These are phyloP conservation scores for Calonectris borealis DNA, from an alignment of 2,113 vertebrate genomes.

Conservation along the genomic window DNA sequence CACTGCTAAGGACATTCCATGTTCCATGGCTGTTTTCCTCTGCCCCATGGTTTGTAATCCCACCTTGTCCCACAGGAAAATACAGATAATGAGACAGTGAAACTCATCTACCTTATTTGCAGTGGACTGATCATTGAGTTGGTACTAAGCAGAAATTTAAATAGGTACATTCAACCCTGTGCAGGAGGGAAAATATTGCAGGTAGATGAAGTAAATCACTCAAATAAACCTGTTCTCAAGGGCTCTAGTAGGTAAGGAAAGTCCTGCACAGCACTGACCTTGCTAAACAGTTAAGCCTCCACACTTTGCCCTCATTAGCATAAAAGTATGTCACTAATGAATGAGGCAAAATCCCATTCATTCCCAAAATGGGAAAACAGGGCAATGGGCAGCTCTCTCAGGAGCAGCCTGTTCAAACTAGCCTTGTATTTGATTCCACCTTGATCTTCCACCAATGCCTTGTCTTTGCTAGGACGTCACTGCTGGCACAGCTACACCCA, in stretches of 20 bases:
- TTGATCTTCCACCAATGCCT: too few species aligned
- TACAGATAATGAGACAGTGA: neutral
- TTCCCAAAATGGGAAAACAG: neutral
- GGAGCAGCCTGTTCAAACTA: neutral
- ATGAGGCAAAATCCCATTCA: neutral
- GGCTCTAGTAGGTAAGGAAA: neutral
- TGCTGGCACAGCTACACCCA: neutral
- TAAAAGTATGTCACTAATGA: neutral
- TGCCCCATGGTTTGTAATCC: neutral
- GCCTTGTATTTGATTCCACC: neutral
- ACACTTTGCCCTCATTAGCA: neutral
- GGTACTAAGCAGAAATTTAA: neutral
- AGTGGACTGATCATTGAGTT: neutral
- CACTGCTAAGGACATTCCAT: neutral
- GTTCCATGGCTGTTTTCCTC: neutral
- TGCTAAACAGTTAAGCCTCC: neutral
- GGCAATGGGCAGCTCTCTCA: neutral
- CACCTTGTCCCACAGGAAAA: neutral
- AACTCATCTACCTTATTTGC: neutral
- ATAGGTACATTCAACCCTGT: neutral
- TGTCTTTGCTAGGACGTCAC: neutral
- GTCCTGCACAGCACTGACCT: neutral
- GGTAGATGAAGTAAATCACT: neutral
- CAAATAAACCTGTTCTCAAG: neutral
- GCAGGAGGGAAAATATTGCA: neutral